Evolutionary conservation across 1,140 invertebrate species (phyloP).

Genomic region (Hypsibius dujardini): DNA sequence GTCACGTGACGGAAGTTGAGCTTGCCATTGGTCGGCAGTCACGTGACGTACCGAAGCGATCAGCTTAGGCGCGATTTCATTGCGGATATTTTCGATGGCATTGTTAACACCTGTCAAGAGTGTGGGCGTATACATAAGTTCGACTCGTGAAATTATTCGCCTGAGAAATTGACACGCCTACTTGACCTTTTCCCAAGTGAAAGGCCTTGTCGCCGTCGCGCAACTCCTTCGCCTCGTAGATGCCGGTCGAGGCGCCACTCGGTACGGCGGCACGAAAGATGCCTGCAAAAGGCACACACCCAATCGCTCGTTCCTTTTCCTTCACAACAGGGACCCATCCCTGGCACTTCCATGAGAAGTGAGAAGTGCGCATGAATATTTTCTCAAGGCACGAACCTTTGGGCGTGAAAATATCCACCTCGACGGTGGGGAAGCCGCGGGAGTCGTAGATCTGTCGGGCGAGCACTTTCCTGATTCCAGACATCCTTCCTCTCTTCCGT

Average conservation of each 20-base stretch:
- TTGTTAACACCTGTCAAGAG: conserved; percentile 18
- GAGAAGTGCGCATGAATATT: too few relatives aligned
- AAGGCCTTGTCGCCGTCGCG: conserved; percentile 24
- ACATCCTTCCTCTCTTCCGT: conserved; percentile 21
- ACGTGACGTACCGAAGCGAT: conserved; percentile 18
- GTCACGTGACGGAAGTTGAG: too few relatives aligned
- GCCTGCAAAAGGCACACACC: not conserved
- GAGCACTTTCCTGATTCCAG: conserved; percentile 19
- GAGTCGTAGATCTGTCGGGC: conserved; percentile 24
- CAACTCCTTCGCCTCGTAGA: conserved; percentile 24
- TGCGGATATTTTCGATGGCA: conserved; percentile 23
- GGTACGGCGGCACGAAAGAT: conserved; percentile 24
- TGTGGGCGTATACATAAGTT: not conserved
- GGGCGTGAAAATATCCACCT: conserved; percentile 23
- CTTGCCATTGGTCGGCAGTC: too few relatives aligned
- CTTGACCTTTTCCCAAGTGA: conserved; percentile 24
- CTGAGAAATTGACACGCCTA: too few relatives aligned
- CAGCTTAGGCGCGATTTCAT: conserved; percentile 19
- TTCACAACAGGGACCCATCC: too few relatives aligned
- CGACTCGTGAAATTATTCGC: not conserved
- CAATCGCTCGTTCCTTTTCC: not conserved
- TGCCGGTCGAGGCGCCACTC: conserved; percentile 24
- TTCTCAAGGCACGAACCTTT: conserved; percentile 11
- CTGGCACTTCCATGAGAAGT: too few relatives aligned
- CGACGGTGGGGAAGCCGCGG: conserved; percentile 25